A percentile compares a stretch with the other conserved stretches of the same genome.
Evolutionary conservation across 2,113 vertebrate genomes (phyloP).

Genomic region (Solea senegalensis): DNA sequence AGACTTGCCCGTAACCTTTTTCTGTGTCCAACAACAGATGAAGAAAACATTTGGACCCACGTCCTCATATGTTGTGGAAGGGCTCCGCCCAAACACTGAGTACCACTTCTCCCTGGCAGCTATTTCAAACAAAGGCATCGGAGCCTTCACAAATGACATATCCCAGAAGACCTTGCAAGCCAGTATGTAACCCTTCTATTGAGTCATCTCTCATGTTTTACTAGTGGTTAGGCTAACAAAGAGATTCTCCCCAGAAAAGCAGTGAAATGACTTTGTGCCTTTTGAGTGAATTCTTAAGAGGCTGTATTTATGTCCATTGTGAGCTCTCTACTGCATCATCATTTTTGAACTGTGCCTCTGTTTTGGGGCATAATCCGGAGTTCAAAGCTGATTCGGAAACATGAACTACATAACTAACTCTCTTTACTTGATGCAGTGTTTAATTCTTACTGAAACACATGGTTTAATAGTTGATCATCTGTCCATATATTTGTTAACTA

Average conservation of each 20-base stretch:
- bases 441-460: conserved; percentile 2
- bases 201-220: conserved; percentile 36
- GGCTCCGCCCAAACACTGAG: conserved; percentile 93
- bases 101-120: conserved; percentile 96
- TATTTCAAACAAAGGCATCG: conserved; percentile 91
- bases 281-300: conserved; percentile 20
- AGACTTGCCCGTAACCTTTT: background rate
- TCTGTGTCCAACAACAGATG: conserved; percentile 78
- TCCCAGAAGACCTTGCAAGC: conserved; percentile 95
- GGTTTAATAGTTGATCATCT: conserved; percentile 21
- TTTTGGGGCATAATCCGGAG: conserved; percentile 36
- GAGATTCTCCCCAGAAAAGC: conserved; percentile 1
- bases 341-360: conserved; percentile 47
- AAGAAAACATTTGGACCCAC: conserved; percentile 88
- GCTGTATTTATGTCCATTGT: conserved; percentile 15
- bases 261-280: conserved; percentile 21
- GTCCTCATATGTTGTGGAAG: conserved; percentile 88
- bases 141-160: conserved; percentile 94
- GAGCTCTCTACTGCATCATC: conserved; percentile 35
- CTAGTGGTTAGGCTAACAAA: conserved; percentile 42
- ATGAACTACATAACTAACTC: conserved; percentile 5
- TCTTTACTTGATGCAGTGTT: conserved; percentile 11
- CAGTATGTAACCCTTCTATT: conserved; percentile 91
- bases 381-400: conserved; percentile 37
- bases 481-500: conserved; percentile 22